Percentiles rank a stretch among this genome's conserved stretches.
Evolutionary conservation across 1,140 invertebrate genomes (phyloP).

Genomic region (Proctacanthus coquilletti): DNA sequence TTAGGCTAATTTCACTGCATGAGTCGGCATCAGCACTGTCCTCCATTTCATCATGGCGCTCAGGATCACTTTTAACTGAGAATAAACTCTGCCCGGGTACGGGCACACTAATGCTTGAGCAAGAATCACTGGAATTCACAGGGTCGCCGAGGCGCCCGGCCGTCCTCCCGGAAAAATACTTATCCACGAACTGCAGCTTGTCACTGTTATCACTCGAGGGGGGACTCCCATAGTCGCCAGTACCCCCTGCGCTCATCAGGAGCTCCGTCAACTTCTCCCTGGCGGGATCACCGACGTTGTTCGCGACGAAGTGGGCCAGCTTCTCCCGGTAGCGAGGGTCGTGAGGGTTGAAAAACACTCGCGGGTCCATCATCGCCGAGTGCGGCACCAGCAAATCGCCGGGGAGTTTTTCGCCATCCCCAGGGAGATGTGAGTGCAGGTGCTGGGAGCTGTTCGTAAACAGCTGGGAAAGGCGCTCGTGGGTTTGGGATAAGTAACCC

Average conservation of each 20-base stretch:
- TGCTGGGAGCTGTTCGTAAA: constrained; percentile 20
- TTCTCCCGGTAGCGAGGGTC: constrained; percentile 2
- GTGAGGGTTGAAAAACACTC: neutral
- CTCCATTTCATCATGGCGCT: constrained; percentile 24
- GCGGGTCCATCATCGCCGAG: neutral
- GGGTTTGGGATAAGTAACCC: constrained; percentile 26
- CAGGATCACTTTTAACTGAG: neutral
- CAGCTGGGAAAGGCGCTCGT: constrained; percentile 22
- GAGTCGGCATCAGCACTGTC: constrained; percentile 26
- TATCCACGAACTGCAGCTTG: neutral
- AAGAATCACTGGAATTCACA: neutral
- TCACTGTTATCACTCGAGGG: constrained; percentile 4
- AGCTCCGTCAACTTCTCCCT: constrained; percentile 2
- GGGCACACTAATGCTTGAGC: neutral
- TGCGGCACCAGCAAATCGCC: neutral
- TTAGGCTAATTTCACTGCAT: constrained; percentile 26
- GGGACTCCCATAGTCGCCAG: no score
- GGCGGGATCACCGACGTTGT: neutral
- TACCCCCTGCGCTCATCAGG: constrained; percentile 1
- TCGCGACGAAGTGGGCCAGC: neutral
- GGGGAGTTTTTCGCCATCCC: neutral
- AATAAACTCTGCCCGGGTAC: neutral
- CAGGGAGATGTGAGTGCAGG: no score
- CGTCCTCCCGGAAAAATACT: neutral
- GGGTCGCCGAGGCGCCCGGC: neutral